Evolutionary conservation across 2,888 invertebrate genomes (phyloP), one percentile per base, ranked within the genome.

Genomic region (Lamellibrachia satsuma): DNA sequence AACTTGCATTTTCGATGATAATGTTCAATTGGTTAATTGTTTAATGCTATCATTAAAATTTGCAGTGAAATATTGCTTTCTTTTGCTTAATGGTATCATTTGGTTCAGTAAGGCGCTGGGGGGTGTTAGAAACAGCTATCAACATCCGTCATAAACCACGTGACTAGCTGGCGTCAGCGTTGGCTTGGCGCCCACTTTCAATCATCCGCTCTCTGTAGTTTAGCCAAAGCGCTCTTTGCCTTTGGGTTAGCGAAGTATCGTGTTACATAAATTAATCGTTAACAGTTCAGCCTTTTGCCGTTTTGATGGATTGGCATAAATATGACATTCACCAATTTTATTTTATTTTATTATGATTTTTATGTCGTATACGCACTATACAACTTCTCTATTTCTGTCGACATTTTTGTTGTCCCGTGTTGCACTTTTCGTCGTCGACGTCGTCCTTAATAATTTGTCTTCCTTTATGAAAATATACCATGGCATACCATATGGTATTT

Each of bases 101-200:
- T 75, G 22, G 15, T 75, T 75, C 22, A 75, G 75, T 6, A 22
- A 75, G 22, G 22, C 75, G 75, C 75, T 75, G 75, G 75, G 75
- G 22, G 75, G n/a, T 75, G 75, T n/a, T 22, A 75, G 15, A 75
- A 75, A 75, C 15, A 75, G 75, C 22, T 22, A 75, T 22, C 75
- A 75, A 75, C 75, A 75, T 22, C 75, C 75, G 75, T 75, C 75
- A 75, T 75, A 75, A n/a, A 22, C 22, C 75, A 75, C 75, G 75
- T 75, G 75, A 75, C n/a, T 15, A 75, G 75, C 75, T 75, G 75
- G 75, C 22, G 4, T 60, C 11, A 60, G 75, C 75, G 22, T 15
- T 75, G 75, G 75, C 75, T n/a, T 75, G 75, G 75, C 75, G 75
- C 75, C 75, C 75, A 75, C 75, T 75, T 75, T 75, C 75, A 75